These are phyloP conservation scores for Archips xylosteana DNA, from an alignment of 2,888 invertebrate genomes.

Conservation along the genomic window DNA sequence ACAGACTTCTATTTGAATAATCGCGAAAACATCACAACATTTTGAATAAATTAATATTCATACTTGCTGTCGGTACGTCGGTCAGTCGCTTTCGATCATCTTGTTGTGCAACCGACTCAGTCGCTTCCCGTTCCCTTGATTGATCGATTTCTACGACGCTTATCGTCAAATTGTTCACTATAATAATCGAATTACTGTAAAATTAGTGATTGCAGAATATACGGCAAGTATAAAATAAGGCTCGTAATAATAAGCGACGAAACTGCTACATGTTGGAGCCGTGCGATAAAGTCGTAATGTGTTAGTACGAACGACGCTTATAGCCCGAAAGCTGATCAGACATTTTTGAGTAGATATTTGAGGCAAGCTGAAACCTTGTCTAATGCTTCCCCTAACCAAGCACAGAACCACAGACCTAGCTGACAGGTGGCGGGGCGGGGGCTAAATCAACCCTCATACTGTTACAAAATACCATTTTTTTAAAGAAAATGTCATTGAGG, in stretches of 20 bases:
- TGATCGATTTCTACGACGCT: constrained; percentile 34
- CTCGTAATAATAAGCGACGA: neutral
- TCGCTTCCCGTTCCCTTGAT: constrained; percentile 34
- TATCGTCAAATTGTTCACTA: constrained; percentile 2
- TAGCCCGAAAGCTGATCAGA: neutral
- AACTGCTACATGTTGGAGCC: neutral
- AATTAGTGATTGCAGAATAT: constrained; percentile 2
- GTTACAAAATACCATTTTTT: too few species aligned
- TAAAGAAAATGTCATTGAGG: too few species aligned
- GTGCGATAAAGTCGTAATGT: neutral
- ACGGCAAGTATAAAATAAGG: neutral
- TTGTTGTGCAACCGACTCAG: constrained; percentile 18
- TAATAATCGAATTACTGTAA: constrained; percentile 5
- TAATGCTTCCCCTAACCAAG: too few species aligned
- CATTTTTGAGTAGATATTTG: too few species aligned
- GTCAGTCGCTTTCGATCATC: constrained; percentile 22
- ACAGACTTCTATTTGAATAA: neutral
- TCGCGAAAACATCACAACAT: neutral
- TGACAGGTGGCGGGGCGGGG: too few species aligned
- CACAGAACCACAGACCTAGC: too few species aligned
- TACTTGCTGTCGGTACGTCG: constrained; percentile 21
- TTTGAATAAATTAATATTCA: neutral
- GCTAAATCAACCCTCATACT: too few species aligned
- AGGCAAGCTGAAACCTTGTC: too few species aligned
- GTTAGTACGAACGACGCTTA: neutral